A percentile compares a stretch with the other conserved stretches of the same genome.
These are phyloP conservation scores for Lissonota sp. DNA, from an alignment of 2,888 invertebrate genomes.

Conservation along the genomic window DNA sequence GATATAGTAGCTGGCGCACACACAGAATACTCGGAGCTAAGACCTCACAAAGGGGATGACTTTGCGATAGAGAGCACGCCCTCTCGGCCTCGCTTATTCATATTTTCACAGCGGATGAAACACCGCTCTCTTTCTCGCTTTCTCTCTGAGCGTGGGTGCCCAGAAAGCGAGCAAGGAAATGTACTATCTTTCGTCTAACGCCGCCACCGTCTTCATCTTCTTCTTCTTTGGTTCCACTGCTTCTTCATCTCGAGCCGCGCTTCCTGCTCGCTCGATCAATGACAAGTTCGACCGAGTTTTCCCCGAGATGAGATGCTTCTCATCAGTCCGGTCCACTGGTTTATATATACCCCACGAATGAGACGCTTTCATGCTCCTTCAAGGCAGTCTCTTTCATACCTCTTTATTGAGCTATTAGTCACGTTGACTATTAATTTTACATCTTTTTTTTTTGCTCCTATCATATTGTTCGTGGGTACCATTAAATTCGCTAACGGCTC, in stretches of 20 bases:
- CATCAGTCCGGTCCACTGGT: conserved; percentile 50
- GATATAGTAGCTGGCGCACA: conserved; percentile 30
- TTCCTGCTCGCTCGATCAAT: conserved; percentile 78
- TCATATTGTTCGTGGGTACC: conserved; percentile 45
- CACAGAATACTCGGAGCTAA: conserved; percentile 42
- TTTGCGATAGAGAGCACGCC: conserved; percentile 64
- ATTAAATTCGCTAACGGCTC: conserved; percentile 48
- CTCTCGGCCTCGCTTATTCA: conserved; percentile 66
- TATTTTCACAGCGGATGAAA: conserved; percentile 59
- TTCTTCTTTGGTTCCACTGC: conserved; percentile 48
- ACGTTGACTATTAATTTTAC: conserved; percentile 44
- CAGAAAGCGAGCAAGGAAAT: conserved; percentile 71
- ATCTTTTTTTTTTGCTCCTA: conserved; percentile 37
- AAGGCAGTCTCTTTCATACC: conserved; percentile 51
- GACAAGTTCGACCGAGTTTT: conserved; percentile 75
- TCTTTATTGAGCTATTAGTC: conserved; percentile 63
- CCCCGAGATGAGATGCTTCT: conserved; percentile 55
- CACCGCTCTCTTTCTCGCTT: conserved; percentile 19
- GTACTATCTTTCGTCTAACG: conserved; percentile 46
- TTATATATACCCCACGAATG: conserved; percentile 24
- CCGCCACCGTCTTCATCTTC: conserved; percentile 56
- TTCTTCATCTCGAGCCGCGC: conserved; percentile 54
- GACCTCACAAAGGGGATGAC: conserved; percentile 64
- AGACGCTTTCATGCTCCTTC: conserved; percentile 53
- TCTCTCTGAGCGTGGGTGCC: conserved; percentile 57